Evolutionary conservation across 2,888 invertebrate genomes (phyloP).

Genomic region (Clanis bilineata): DNA sequence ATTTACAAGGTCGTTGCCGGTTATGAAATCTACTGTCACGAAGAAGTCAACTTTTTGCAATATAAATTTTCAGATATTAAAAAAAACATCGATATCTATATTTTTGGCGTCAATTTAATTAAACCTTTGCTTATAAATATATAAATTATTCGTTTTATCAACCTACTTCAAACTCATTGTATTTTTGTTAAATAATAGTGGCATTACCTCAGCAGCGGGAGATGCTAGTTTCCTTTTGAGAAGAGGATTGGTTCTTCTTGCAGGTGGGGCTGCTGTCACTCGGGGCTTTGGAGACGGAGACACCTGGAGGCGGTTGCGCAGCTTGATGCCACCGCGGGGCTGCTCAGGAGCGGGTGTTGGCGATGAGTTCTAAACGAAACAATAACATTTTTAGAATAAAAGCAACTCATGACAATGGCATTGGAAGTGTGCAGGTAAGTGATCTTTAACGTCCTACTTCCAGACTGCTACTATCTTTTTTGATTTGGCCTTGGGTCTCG

Average conservation of each 20-base stretch:
- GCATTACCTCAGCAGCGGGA: slow-evolving; percentile 61
- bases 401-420: too few species aligned
- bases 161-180: too few species aligned
- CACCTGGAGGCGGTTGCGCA: slow-evolving; percentile 69
- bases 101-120: too few species aligned
- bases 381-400: too few species aligned
- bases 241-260: slow-evolving; percentile 79
- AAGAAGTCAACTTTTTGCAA: not conserved
- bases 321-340: slow-evolving; percentile 55
- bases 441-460: too few species aligned
- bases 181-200: not conserved
- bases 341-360: slow-evolving; percentile 61
- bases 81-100: too few species aligned
- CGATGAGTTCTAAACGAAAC: slow-evolving; percentile 35
- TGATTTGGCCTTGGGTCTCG: too few species aligned
- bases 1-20: not conserved
- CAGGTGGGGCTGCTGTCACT: slow-evolving; percentile 74
- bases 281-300: slow-evolving; percentile 73
- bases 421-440: too few species aligned
- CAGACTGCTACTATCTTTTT: too few species aligned
- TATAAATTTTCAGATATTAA: not conserved
- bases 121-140: too few species aligned
- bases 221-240: slow-evolving; percentile 74
- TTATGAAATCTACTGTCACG: not conserved
- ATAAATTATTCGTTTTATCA: too few species aligned